Evolutionary conservation across 2,888 invertebrate genomes (phyloP), one percentile per base, ranked within the genome.

Genomic region (Nymphalis c-album): DNA sequence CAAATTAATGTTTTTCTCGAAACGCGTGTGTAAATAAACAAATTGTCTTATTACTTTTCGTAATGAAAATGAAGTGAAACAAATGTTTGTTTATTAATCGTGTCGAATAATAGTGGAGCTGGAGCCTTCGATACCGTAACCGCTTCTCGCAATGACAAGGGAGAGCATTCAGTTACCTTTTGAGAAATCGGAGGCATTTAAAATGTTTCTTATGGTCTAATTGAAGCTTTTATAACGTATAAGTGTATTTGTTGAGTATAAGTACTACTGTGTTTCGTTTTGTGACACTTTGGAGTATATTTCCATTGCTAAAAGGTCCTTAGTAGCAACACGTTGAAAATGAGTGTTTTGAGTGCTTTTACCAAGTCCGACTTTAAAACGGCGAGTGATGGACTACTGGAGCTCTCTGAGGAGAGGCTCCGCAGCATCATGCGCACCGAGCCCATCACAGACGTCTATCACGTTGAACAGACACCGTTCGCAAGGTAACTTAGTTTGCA

Each of bases 401-500:
- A 95, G 90, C 92, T 96, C 80, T 94, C 94, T 67, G 94, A 95
- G 85, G 95, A 95, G 79, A 92, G 94, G 81, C 91, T 95, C 79
- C 93, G 94, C 80, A 93, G 93, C 85, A 91, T 96, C 84, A 94
- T 96, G 86, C 94, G 95, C 79, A 93, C 94, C 84, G 95, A 95
- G 84, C 94, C 95, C 78, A 96, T 96, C 88, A 94, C 95, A 78
- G 94, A 95, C 79, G 94, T 95, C 75, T 96, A 96, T 88, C 94
- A 95, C 87, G 95, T 96, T 80, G 96, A 96, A 88, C 95, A 96
- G 90, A 95, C 95, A 81, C 96, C 96, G 82, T 96, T 96, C 93
- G 96, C 96, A 93, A 96, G 96, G 96, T 96, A 93, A 92, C 93
- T 75, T 58, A 47, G 53, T 65, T 60, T 63, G 7, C 35, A 59